These are phyloP conservation scores for Drosophila borborema DNA, from an alignment of 2,888 invertebrate genomes.

Conservation along the genomic window DNA sequence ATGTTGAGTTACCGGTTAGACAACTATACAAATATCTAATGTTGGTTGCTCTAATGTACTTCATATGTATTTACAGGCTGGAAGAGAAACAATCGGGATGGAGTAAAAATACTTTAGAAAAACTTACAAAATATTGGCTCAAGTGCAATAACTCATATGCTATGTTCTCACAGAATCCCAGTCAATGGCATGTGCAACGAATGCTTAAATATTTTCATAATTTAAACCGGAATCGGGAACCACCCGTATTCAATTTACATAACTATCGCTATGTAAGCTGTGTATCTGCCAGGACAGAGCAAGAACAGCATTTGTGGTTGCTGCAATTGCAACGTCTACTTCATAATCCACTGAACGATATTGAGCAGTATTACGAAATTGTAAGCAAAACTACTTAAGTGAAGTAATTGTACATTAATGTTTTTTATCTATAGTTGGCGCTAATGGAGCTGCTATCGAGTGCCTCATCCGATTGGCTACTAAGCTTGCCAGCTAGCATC, in stretches of 20 bases:
- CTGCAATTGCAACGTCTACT: conserved; percentile 37
- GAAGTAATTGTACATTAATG: background rate
- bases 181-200: conserved; percentile 55
- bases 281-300: conserved; percentile 10
- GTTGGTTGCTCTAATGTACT: background rate
- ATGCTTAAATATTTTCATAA: conserved; percentile 59
- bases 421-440: conserved; percentile 26
- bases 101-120: conserved; percentile 13
- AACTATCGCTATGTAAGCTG: conserved; percentile 50
- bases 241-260: conserved; percentile 21
- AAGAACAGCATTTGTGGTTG: conserved; percentile 26
- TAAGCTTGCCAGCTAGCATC: conserved; percentile 4
- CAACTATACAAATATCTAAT: background rate
- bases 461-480: conserved; percentile 26
- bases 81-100: conserved; percentile 35
- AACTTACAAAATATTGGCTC: conserved; percentile 48
- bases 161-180: conserved; percentile 50
- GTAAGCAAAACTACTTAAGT: conserved; percentile 30
- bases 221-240: conserved; percentile 10
- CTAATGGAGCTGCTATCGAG: conserved; percentile 43
- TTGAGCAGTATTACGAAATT: conserved; percentile 64
- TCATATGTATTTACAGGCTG: conserved; percentile 39
- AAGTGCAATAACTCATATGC: conserved; percentile 58
- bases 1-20: conserved; percentile 60
- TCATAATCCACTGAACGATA: conserved; percentile 5